Evolutionary conservation across 2,113 vertebrate species (phyloP).

Genomic region (Megaceryle torquata): DNA sequence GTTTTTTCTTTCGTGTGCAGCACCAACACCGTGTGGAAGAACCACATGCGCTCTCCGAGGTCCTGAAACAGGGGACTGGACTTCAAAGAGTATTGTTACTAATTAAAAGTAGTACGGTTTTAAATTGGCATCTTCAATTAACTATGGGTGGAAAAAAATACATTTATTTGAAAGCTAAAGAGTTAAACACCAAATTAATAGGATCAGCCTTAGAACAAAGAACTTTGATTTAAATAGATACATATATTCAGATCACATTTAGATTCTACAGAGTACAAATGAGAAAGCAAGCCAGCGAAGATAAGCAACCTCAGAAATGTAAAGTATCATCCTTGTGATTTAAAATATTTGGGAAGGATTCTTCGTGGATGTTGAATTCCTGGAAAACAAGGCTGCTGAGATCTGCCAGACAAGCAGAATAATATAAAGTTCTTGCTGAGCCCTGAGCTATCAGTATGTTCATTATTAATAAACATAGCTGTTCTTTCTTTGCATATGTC

Average conservation of each 20-base stretch:
- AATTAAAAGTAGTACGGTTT: conserved; percentile 25
- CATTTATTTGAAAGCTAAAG: conserved; percentile 33
- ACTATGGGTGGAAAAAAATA: not conserved
- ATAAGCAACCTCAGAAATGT: conserved; percentile 25
- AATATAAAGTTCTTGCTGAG: conserved; percentile 65
- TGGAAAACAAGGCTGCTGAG: conserved; percentile 5
- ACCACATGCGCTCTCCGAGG: conserved; percentile 68
- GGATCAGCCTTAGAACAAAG: conserved; percentile 23
- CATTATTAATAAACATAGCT: conserved; percentile 65
- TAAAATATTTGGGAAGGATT: not conserved
- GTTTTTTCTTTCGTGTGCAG: fast-evolving
- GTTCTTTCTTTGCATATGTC: conserved; percentile 35
- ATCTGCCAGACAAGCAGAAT: conserved; percentile 60
- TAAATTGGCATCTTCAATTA: conserved; percentile 33
- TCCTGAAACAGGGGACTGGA: conserved; percentile 60
- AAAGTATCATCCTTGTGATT: not conserved
- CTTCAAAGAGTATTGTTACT: not conserved
- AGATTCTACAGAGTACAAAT: not conserved
- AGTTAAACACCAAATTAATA: not conserved
- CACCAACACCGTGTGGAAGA: fast-evolving
- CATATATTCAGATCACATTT: conserved; percentile 47
- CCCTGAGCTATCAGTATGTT: conserved; percentile 52
- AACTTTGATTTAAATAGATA: conserved; percentile 27
- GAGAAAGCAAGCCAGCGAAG: not conserved
- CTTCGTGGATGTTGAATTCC: not conserved